Evolutionary conservation across 2,113 vertebrate species (phyloP).

Genomic region (Cettia cetti): DNA sequence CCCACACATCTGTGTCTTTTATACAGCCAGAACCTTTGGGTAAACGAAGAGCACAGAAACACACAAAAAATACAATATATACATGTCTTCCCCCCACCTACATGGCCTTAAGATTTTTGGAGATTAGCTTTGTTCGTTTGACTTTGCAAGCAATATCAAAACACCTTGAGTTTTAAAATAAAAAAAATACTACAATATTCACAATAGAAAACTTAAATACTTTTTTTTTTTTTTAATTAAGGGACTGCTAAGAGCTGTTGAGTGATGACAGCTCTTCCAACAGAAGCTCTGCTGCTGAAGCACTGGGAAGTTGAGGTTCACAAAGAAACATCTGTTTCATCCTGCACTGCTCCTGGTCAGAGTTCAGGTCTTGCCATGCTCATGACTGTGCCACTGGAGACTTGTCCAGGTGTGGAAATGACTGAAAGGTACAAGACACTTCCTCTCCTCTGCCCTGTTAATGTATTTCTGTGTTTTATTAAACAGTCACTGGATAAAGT

Average conservation of each 20-base stretch:
- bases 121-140: constrained; percentile 42
- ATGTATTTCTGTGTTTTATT: background rate
- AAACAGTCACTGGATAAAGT: background rate
- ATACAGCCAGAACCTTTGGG: background rate
- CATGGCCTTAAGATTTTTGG: background rate
- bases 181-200: constrained; percentile 57
- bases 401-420: background rate
- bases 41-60: constrained; percentile 21
- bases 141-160: constrained; percentile 22
- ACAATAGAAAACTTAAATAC: constrained; percentile 60
- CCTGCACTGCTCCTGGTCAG: background rate
- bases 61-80: background rate
- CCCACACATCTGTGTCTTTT: background rate
- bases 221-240: background rate
- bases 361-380: background rate
- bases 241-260: background rate
- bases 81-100: background rate
- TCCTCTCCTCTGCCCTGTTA: background rate
- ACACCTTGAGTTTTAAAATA: constrained; percentile 28
- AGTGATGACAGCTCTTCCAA: constrained; percentile 19
- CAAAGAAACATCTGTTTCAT: background rate
- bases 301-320: background rate
- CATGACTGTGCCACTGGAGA: background rate
- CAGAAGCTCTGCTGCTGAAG: constrained; percentile 24
- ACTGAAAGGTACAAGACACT: background rate